Conservation (phyloP, 2,888 invertebrate genomes). For the Eupithecia dodoneata region DNA sequence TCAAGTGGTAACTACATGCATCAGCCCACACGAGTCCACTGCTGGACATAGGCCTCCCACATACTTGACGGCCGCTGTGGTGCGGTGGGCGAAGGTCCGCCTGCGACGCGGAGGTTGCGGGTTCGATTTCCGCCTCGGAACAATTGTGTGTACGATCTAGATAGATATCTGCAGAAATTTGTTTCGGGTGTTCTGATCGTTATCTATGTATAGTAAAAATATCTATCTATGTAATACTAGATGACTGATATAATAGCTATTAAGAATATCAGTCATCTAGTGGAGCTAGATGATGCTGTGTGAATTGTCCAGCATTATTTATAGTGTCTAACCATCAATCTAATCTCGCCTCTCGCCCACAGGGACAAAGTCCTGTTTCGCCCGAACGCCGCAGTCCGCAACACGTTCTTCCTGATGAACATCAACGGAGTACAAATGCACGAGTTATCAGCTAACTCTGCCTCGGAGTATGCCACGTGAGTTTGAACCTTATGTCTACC, state of each 20-base stretch:
- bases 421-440: constrained; percentile 81
- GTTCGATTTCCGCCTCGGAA: too few relatives aligned
- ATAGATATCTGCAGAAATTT: too few relatives aligned
- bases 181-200: too few relatives aligned
- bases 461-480: constrained; percentile 76
- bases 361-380: constrained; percentile 80
- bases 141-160: too few relatives aligned
- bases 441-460: constrained; percentile 72
- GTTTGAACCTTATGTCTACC: constrained; percentile 40
- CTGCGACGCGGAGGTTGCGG: too few relatives aligned
- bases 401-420: constrained; percentile 81
- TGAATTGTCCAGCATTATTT: not conserved
- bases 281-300: too few relatives aligned
- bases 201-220: too few relatives aligned
- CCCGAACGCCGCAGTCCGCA: constrained; percentile 77
- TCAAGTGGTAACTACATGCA: constrained; percentile 67
- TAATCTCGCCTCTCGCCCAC: not conserved
- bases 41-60: not conserved
- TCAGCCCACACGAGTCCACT: not conserved
- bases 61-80: too few relatives aligned
- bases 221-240: too few relatives aligned
- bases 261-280: too few relatives aligned
- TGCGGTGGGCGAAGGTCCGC: too few relatives aligned
- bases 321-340: not conserved
- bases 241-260: too few relatives aligned